Conservation (phyloP, 2,113 vertebrate species). For the Calidris pugnax region DNA sequence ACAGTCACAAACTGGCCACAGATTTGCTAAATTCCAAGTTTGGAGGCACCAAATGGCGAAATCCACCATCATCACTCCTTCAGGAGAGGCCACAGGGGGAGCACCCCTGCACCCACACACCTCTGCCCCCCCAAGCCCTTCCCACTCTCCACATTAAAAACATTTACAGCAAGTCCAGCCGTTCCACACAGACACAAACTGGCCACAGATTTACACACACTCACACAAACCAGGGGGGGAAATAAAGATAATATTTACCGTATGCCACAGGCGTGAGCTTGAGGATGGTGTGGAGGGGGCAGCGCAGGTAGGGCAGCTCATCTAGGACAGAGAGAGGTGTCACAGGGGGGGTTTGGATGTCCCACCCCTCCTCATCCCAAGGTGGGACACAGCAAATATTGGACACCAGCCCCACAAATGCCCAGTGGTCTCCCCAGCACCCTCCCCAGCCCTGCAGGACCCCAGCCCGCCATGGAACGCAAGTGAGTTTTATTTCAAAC, state of each 20-base stretch:
- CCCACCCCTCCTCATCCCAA: too few species aligned
- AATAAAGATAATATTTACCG: conserved; percentile 73
- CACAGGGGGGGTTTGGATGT: rapidly evolving
- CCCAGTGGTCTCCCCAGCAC: neutral
- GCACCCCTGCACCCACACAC: neutral
- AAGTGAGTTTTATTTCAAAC: rapidly evolving
- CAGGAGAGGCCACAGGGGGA: neutral
- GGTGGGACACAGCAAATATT: rapidly evolving
- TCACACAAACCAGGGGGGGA: rapidly evolving
- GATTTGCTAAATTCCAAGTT: rapidly evolving
- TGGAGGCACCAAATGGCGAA: neutral
- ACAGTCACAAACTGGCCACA: rapidly evolving
- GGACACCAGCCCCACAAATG: rapidly evolving
- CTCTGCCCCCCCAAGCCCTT: too few species aligned
- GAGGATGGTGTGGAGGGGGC: conserved; percentile 93
- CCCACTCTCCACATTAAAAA: neutral
- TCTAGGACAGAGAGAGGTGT: conserved; percentile 69
- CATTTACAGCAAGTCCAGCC: rapidly evolving
- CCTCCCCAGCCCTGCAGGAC: neutral
- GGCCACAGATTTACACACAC: too few species aligned
- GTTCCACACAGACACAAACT: rapidly evolving
- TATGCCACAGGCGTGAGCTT: conserved; percentile 95
- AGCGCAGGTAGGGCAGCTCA: conserved; percentile 93
- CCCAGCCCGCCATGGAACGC: neutral
- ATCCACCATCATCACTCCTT: rapidly evolving